These are phyloP conservation scores for Pampus argenteus DNA, from an alignment of 2,797 vertebrate species.

Conservation along the genomic window DNA sequence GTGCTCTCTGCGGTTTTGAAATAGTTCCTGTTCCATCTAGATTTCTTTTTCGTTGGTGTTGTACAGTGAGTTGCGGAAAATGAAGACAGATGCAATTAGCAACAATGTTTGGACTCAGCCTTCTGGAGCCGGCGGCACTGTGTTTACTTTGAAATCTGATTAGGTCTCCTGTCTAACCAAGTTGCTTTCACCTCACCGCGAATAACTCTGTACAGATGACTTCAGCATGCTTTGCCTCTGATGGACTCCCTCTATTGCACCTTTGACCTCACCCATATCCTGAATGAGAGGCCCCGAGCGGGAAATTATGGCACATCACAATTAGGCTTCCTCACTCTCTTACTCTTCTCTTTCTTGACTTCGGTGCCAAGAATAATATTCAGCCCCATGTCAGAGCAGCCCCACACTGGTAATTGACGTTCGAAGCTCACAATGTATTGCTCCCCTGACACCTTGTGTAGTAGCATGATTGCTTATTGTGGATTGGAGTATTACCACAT, in stretches of 20 bases:
- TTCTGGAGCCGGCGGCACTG: slow-evolving; percentile 66
- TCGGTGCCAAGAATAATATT: slow-evolving; percentile 82
- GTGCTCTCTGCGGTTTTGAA: slow-evolving; percentile 80
- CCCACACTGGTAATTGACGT: slow-evolving; percentile 69
- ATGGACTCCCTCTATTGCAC: slow-evolving; percentile 69
- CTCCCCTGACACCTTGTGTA: slow-evolving; percentile 71
- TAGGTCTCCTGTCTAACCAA: slow-evolving; percentile 75
- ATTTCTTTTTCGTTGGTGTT: slow-evolving; percentile 72
- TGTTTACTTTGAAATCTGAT: slow-evolving; percentile 86
- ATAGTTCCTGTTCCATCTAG: slow-evolving; percentile 74
- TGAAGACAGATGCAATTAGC: slow-evolving; percentile 82
- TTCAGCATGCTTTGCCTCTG: slow-evolving; percentile 69
- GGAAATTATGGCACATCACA: slow-evolving; percentile 77
- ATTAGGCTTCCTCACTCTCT: slow-evolving; percentile 68
- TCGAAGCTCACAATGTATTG: slow-evolving; percentile 64
- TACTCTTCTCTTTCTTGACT: slow-evolving; percentile 56
- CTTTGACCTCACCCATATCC: slow-evolving; percentile 76
- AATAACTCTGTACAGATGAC: slow-evolving; percentile 78
- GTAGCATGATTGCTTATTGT: slow-evolving; percentile 69
- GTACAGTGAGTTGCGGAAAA: slow-evolving; percentile 80
- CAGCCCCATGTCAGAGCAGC: slow-evolving; percentile 62
- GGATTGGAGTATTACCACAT: slow-evolving; percentile 74
- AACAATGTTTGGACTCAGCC: slow-evolving; percentile 75
- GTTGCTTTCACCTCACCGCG: slow-evolving; percentile 75
- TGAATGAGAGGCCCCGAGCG: slow-evolving; percentile 64